phyloP scores from a whole-genome alignment of 1,140 invertebrate species.

The Drosophila quadrilineata region DNA sequence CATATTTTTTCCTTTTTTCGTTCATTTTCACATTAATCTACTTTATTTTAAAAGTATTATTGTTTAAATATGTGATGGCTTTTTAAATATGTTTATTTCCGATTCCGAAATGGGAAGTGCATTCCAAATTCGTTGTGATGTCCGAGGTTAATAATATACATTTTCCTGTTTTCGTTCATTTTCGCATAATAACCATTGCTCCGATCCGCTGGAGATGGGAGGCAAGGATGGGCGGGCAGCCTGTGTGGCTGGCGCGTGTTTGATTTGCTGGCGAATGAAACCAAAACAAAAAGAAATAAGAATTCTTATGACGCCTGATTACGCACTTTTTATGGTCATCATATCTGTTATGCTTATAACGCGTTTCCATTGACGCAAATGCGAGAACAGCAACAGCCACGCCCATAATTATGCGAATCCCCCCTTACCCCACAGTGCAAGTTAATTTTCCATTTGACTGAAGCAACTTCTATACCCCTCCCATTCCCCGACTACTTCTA shows the following conservation, averaged over 20 bases:
- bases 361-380: constrained; percentile 49
- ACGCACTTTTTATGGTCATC: constrained; percentile 50
- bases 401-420: too few relatives aligned
- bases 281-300: not conserved
- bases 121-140: not conserved
- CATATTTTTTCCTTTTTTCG: too few relatives aligned
- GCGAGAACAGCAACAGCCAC: constrained; percentile 6
- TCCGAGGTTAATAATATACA: not conserved
- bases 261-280: constrained; percentile 22
- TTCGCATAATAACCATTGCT: constrained; percentile 1
- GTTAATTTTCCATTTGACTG: constrained; percentile 20
- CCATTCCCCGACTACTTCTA: not conserved
- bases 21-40: too few relatives aligned
- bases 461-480: constrained; percentile 4
- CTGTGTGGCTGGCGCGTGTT: constrained; percentile 24
- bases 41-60: too few relatives aligned
- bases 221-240: not conserved
- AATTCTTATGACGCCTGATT: constrained; percentile 34
- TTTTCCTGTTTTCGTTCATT: constrained; percentile 11
- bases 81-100: too few relatives aligned
- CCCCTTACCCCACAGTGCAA: not conserved
- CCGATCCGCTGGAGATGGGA: not conserved
- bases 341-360: constrained; percentile 34
- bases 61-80: too few relatives aligned
- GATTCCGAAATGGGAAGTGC: not conserved